A percentile compares a stretch with the other conserved stretches of the same genome.
Conservation (phyloP, 2,113 vertebrate genomes). For the Poeciliopsis turrubarensis region DNA sequence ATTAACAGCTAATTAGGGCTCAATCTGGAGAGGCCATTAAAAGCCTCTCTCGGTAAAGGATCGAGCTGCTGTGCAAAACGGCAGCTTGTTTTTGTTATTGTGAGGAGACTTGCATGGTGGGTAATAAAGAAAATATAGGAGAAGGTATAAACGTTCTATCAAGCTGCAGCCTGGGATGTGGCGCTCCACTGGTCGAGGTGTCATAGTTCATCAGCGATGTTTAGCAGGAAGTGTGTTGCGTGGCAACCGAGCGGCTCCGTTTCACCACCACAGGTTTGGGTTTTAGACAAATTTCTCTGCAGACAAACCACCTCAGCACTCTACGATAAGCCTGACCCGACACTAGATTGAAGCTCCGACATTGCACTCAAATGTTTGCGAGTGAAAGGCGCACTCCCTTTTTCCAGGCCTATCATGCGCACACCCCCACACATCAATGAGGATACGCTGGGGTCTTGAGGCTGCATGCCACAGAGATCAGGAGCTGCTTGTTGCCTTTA, state of each 20-base stretch:
- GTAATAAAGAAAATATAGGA: constrained; percentile 15
- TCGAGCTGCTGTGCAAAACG: constrained; percentile 66
- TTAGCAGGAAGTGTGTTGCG: constrained; percentile 36
- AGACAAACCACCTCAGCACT: constrained; percentile 28
- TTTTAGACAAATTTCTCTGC: constrained; percentile 48
- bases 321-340: constrained; percentile 19
- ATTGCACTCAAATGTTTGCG: constrained; percentile 29
- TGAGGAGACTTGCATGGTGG: constrained; percentile 35
- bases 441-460: constrained; percentile 40
- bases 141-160: constrained; percentile 45
- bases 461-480: constrained; percentile 73
- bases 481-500: constrained; percentile 77
- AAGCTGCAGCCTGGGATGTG: constrained; percentile 41
- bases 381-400: constrained; percentile 47
- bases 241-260: constrained; percentile 31
- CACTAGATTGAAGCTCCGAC: constrained; percentile 30
- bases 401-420: constrained; percentile 35
- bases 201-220: constrained; percentile 36
- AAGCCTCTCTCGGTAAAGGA: constrained; percentile 74
- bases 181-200: constrained; percentile 27
- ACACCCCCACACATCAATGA: constrained; percentile 33
- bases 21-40: constrained; percentile 81
- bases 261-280: constrained; percentile 46
- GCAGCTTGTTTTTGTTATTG: constrained; percentile 66
- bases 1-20: constrained; percentile 85